Conservation (phyloP, 1,140 invertebrate genomes). For the Brachionus rubens region DNA sequence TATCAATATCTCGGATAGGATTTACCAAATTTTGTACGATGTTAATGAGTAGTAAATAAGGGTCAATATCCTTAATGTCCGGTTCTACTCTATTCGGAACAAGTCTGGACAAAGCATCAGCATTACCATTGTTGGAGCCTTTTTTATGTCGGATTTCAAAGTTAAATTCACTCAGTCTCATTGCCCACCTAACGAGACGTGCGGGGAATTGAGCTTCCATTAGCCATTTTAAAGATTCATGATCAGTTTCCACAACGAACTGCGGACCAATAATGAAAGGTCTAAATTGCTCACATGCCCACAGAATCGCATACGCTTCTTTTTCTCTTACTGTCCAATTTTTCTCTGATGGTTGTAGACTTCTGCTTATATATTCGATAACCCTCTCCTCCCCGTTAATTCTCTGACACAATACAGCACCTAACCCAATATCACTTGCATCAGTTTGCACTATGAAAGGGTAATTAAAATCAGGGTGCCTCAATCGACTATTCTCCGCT, state of each 20-base stretch:
- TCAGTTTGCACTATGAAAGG: slow-evolving; percentile 48
- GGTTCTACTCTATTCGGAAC: not conserved
- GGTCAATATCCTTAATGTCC: slow-evolving; percentile 4
- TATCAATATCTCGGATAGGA: not conserved
- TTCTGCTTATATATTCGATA: slow-evolving; percentile 20
- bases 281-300: not conserved
- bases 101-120: no score
- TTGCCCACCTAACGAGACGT: no score
- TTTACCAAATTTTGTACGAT: not conserved
- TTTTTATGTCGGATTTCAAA: no score
- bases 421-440: slow-evolving; percentile 32
- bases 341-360: not conserved
- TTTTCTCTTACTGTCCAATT: not conserved
- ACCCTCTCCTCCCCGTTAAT: slow-evolving; percentile 6
- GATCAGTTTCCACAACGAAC: no score
- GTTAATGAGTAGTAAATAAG: not conserved
- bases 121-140: no score
- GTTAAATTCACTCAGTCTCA: no score
- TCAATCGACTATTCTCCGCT: not conserved
- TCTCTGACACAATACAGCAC: no score
- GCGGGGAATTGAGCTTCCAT: no score
- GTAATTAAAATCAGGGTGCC: not conserved
- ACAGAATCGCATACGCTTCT: not conserved
- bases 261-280: slow-evolving; percentile 50
- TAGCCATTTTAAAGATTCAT: no score